Percentiles rank a stretch among this genome's conserved stretches.
Conservation (phyloP, 1,140 invertebrate genomes). For the Caenorhabditis latens region DNA sequence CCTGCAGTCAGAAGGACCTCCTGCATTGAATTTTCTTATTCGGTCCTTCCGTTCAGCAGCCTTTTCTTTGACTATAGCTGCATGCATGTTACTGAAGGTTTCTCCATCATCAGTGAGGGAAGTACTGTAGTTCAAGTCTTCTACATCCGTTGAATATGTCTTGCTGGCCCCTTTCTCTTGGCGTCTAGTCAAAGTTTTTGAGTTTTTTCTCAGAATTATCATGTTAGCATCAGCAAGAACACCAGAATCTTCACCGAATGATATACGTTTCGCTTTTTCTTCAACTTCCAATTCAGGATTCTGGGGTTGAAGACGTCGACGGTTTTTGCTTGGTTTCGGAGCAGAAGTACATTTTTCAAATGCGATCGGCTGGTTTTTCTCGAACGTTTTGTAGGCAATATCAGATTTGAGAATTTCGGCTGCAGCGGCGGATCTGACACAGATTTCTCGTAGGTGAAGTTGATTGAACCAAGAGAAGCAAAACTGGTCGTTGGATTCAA, state of each 20-base stretch:
- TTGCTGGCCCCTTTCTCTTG: no score
- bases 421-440: neutral
- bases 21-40: neutral
- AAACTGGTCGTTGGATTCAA: neutral
- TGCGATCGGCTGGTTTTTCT: neutral
- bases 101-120: neutral
- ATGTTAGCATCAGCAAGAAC: neutral
- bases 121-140: neutral
- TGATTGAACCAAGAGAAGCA: conserved; percentile 36
- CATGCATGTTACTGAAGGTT: neutral
- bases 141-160: neutral
- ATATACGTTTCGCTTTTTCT: conserved; percentile 2
- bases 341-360: neutral
- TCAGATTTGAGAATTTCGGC: neutral
- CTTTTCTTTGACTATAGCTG: neutral
- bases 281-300: conserved; percentile 6
- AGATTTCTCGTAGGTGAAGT: neutral
- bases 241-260: conserved; percentile 21
- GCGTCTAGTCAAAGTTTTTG: neutral
- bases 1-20: neutral
- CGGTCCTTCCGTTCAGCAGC: neutral
- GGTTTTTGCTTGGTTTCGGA: neutral
- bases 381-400: conserved; percentile 3
- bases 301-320: neutral
- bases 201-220: neutral